Percentiles rank a stretch among this genome's conserved stretches.
Evolutionary conservation across 2,888 invertebrate species (phyloP).

Genomic region (Eristalinus aeneus): DNA sequence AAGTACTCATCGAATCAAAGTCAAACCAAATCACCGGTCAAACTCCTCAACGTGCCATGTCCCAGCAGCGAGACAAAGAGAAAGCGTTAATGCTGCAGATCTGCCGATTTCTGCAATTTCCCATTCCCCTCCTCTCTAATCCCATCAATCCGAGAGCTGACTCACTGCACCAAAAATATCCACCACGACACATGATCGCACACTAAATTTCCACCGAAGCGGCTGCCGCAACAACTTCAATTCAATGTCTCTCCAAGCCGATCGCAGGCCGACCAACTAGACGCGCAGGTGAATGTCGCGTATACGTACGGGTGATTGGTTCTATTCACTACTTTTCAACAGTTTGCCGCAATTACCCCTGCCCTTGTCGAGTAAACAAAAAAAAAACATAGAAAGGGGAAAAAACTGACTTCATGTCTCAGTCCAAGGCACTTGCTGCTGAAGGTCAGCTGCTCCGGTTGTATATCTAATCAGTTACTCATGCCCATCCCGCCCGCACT

Average conservation of each 20-base stretch:
- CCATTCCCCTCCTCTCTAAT: constrained; percentile 18
- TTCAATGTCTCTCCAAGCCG: constrained; percentile 35
- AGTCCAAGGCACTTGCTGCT: constrained; percentile 4
- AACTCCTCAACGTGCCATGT: constrained; percentile 1
- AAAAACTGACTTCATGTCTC: constrained; percentile 50
- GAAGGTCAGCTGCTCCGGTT: constrained; percentile 44
- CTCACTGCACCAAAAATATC: constrained; percentile 47
- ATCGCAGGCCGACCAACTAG: not conserved
- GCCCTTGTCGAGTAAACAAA: not conserved
- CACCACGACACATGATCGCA: constrained; percentile 52
- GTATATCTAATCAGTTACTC: constrained; percentile 60
- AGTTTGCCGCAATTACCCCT: constrained; percentile 4
- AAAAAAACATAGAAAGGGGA: not conserved
- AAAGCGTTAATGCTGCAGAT: constrained; percentile 18
- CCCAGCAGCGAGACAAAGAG: constrained; percentile 12
- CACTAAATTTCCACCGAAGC: constrained; percentile 34
- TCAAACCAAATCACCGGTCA: not conserved
- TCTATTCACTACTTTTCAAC: constrained; percentile 8
- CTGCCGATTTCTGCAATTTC: constrained; percentile 11
- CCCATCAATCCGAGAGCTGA: constrained; percentile 27
- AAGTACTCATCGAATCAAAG: constrained; percentile 5
- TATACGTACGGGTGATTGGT: constrained; percentile 26
- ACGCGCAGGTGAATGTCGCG: constrained; percentile 15
- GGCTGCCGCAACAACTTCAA: constrained; percentile 24
- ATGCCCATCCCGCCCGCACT: constrained; percentile 22